Conservation (phyloP, 2,113 vertebrate genomes). For the Oncorhynchus mykiss region DNA sequence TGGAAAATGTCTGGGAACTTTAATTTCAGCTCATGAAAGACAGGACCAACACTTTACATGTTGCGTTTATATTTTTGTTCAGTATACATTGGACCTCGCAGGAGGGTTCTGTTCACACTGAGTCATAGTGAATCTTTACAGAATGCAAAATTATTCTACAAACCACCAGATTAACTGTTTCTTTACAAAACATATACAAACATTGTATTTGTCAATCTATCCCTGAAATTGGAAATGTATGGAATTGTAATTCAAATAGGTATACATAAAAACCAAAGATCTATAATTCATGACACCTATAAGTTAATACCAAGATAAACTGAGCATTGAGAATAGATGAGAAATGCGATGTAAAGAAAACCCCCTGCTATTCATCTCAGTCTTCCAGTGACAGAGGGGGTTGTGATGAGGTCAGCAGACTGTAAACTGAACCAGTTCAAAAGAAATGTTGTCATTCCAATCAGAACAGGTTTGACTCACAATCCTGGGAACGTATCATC, state of each 20-base stretch:
- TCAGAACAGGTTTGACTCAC: slow-evolving; percentile 64
- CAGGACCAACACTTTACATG: too few species aligned
- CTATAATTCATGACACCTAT: not conserved
- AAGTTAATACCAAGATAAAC: not conserved
- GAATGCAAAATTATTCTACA: not conserved
- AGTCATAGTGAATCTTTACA: not conserved
- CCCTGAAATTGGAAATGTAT: not conserved
- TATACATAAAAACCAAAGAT: not conserved
- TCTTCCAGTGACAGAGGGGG: slow-evolving; percentile 60
- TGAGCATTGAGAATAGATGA: not conserved
- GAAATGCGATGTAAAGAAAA: slow-evolving; percentile 33
- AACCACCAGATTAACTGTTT: not conserved
- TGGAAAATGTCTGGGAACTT: too few species aligned
- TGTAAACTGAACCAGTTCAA: slow-evolving; percentile 53
- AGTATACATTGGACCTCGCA: too few species aligned
- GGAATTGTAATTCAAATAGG: not conserved
- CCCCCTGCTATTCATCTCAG: slow-evolving; percentile 73
- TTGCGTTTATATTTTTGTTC: too few species aligned
- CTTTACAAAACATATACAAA: not conserved
- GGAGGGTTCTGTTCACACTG: not conserved
- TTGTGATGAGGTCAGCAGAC: slow-evolving; percentile 47
- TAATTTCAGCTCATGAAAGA: too few species aligned
- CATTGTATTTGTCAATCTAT: not conserved
- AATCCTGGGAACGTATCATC: slow-evolving; percentile 53
- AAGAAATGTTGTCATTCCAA: slow-evolving; percentile 65